Evolutionary conservation across 2,797 vertebrate genomes (phyloP), one percentile per base, ranked within the genome.

Genomic region (Schizopygopsis pylzovi): DNA sequence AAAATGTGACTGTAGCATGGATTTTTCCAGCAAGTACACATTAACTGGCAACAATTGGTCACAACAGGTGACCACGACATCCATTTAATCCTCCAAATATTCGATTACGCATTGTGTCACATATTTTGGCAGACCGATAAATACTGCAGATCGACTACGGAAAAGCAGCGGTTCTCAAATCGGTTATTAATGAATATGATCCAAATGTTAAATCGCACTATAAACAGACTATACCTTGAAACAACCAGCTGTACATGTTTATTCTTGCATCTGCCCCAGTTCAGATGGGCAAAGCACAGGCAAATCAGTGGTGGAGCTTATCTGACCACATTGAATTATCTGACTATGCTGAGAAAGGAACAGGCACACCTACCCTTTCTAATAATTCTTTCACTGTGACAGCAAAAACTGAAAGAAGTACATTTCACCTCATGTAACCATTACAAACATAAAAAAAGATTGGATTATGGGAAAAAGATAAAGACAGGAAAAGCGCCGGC

Each of bases 291-390:
- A 86, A 45, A 87, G 52, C 20, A 89, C 82, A 92, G 76, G 89
- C 87, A 90, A 90, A 93, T 91, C 61, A 87, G 87, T 85, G 87
- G 70, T 39, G 22, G 63, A 83, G 13, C 52, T 90, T 89, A 92
- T 92, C 86, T 63, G 70, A 70, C 85, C 79, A 75, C 76, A 88
- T 72, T 90, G 86, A 88, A 90, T 90, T 87, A 87, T 85, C 78
- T 1, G 20, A 41, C 20, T 45, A 11, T 78, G 89, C 87, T 88
- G 77, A 39, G 65, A 85, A 67, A 49, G 6, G 8, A 56, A 52
- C 20, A 81, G 45, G 25, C 33, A 87, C 56, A 39, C 82, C 84
- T 86, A 71, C 33, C n/a, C 56, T 71, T 54, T 56, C n/a, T 43
- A 25, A 75, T 47, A 54, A 41, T 11, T 0, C 8, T 25, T 39